phyloP scores from a whole-genome alignment of 1,140 invertebrate genomes.

The Neodiprion pinetum region DNA sequence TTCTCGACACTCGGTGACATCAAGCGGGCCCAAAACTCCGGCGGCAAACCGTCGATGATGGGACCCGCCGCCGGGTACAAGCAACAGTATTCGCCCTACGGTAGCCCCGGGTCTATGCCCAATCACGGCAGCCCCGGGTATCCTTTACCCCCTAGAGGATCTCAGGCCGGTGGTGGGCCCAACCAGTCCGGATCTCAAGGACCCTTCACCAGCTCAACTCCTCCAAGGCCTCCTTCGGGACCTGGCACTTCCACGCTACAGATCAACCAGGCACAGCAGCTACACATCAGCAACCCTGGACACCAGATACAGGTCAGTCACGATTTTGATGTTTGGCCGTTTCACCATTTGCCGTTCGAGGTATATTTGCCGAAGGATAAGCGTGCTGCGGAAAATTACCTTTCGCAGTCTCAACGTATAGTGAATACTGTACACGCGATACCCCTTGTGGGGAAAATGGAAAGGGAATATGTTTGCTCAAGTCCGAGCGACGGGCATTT shows the following conservation, averaged over 20 bases:
- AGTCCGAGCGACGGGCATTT: too few relatives aligned
- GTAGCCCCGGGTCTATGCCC: conserved; percentile 67
- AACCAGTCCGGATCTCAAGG: conserved; percentile 54
- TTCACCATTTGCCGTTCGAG: too few relatives aligned
- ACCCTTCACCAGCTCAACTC: conserved; percentile 66
- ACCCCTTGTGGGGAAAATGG: too few relatives aligned
- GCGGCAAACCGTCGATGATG: conserved; percentile 54
- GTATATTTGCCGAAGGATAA: too few relatives aligned
- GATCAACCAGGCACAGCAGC: conserved; percentile 85
- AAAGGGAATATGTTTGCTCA: too few relatives aligned
- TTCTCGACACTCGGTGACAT: conserved; percentile 53
- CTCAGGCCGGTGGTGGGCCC: conserved; percentile 47
- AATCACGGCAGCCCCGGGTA: conserved; percentile 71
- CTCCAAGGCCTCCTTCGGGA: conserved; percentile 69
- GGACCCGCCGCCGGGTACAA: conserved; percentile 59
- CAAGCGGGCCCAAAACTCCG: conserved; percentile 56
- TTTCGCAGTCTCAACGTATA: too few relatives aligned
- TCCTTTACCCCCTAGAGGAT: conserved; percentile 61
- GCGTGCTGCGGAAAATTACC: too few relatives aligned
- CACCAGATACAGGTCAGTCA: conserved; percentile 77
- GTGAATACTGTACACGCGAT: too few relatives aligned
- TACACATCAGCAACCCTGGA: conserved; percentile 82
- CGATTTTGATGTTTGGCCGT: not conserved
- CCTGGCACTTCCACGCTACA: conserved; percentile 70
- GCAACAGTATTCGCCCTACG: conserved; percentile 73